Evolutionary conservation across 92 coral and sea anemone genomes (phyloP), one percentile per base, ranked within the genome.

Genomic region (Hydrozoanthus gracilis): DNA sequence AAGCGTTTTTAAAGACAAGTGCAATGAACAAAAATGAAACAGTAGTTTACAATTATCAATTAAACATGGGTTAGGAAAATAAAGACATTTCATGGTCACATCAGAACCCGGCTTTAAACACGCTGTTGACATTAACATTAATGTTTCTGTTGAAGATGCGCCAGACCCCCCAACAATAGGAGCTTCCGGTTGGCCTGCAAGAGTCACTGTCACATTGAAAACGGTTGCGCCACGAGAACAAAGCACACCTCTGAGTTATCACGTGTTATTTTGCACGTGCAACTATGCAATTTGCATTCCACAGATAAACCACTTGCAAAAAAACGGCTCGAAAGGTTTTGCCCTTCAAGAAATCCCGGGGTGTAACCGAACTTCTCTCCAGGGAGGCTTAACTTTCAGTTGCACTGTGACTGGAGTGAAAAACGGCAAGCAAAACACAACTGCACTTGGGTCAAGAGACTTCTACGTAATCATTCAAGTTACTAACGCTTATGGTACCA

Each of bases 241-340:
- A 51, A 51, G 9, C 15, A 0, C 7, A 4, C 8, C n/a, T 9
- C 10, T 76, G 20, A 51, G 7, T 3, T 76, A 76, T 51, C 62
- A 76, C 11, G 80, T 76, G 8, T 51, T 76, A 11, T 76, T 44
- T 51, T 76, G 80, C 44, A 51, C 80, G 64, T 76, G 80, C 44
- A 13, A 27, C 48, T 3, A 0, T 27, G 1, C 3, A 3, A 51
- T 18, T 17, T 76, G 65, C 13, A 2, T 3, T 51, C 47, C 58
- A 51, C 62, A 35, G 3, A 3, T 52, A 3, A 50, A 51, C 8
- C 9, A 49, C 0, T 20, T 76, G 39, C 39, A 2, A 51, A 4
- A 4, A 76, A 10, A 76, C 27, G 80, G 58, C 80, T 51, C 58
- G 5, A 20, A 17, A 50, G 52, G 48, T 51, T 5, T 8, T 51